Evolutionary conservation across 2,888 invertebrate genomes (phyloP), one percentile per base, ranked within the genome.

Genomic region (Ichneumoninae sp.): DNA sequence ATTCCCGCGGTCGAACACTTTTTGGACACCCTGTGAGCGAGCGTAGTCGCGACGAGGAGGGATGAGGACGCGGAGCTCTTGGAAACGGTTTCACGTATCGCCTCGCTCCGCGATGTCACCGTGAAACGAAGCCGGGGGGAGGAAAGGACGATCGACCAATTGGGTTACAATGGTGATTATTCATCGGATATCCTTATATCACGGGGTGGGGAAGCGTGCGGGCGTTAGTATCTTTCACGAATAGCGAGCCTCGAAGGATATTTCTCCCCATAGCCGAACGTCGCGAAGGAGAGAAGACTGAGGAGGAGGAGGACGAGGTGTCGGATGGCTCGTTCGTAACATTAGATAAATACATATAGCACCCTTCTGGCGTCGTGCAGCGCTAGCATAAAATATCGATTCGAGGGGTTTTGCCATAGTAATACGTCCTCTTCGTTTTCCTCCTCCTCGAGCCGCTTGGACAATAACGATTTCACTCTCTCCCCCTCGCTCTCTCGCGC

Each of bases 381-480:
- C 80, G 80, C 77, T 84, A 76, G 83, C 83, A 76, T 77, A 80
- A 80, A 84, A 84, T 84, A 84, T 84, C 83, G 83, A 84, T 84
- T 84, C 76, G 69, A 80, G 76, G 44, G 68, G 71, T 69, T 76
- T 76, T 19, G 72, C 80, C 68, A 68, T 72, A 22, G 71, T 50
- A 33, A 62, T 62, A 36, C 70, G 54, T 75, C 75, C 76, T 84
- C 76, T 44, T 77, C 72, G 36, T 80, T 71, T 40, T 26, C 44
- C 26, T 44, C 10, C 52, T 13, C 47, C 68, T 44, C 65, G 68
- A 16, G 5, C 74, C 57, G 66, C 69, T 50, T 65, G 62, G 80
- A 84, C 83, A 80, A 84, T 80, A 77, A 84, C 83, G 77, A 84
- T 84, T 80, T 74, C 71, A 80, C 65, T 50, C 57, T 47, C 70